phyloP scores from a whole-genome alignment of 2,113 vertebrate genomes.

The Myrmecophaga tridactyla region DNA sequence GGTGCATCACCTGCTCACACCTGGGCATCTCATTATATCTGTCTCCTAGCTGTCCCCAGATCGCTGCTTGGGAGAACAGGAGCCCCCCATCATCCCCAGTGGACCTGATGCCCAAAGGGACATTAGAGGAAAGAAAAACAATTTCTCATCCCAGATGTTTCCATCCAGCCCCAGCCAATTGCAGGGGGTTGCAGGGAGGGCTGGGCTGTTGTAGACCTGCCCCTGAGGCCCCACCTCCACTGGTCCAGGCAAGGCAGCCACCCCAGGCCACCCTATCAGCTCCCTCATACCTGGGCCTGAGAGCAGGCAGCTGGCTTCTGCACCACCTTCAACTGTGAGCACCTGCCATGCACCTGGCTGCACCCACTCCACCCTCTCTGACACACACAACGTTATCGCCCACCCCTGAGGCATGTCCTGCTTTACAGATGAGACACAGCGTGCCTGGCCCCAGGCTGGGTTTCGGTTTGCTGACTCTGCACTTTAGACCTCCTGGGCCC shows the following conservation, averaged over 20 bases:
- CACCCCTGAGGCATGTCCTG: rapidly evolving
- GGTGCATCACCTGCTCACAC: rapidly evolving
- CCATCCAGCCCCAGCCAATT: background rate
- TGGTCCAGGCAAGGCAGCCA: background rate
- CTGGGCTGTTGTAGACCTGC: rapidly evolving
- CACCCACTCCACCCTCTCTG: background rate
- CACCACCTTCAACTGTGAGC: background rate
- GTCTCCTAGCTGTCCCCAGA: too few species aligned
- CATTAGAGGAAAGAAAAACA: background rate
- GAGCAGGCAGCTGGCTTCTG: too few species aligned
- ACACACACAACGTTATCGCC: background rate
- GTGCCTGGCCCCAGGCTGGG: background rate
- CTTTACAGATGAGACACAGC: too few species aligned
- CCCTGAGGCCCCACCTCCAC: background rate
- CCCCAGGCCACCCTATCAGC: too few species aligned
- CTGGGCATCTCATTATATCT: rapidly evolving
- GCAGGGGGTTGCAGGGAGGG: too few species aligned
- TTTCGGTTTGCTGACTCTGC: background rate
- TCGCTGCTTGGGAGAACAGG: rapidly evolving
- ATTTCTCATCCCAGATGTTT: background rate
- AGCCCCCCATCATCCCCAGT: rapidly evolving
- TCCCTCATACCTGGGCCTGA: too few species aligned
- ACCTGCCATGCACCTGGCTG: background rate
- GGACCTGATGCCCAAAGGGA: background rate
- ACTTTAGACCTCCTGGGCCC: background rate